phyloP scores from a whole-genome alignment of 1,140 invertebrate species.

The Drosophila bocki region DNA sequence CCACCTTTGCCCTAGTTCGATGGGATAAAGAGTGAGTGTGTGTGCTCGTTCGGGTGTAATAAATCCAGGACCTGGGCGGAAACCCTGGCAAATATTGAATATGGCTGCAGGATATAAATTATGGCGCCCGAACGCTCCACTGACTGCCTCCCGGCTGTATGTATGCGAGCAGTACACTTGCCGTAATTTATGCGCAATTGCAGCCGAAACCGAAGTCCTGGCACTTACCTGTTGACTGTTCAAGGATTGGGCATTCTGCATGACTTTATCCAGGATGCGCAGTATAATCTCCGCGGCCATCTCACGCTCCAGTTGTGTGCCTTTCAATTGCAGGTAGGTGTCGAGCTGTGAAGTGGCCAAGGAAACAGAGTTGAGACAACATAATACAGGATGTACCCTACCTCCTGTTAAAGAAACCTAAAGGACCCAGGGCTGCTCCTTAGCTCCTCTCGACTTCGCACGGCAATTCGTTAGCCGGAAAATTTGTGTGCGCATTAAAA shows the following conservation, averaged over 20 bases:
- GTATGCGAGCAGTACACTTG: slow-evolving; percentile 19
- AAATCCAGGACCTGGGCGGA: slow-evolving; percentile 56
- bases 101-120: slow-evolving; percentile 80
- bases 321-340: slow-evolving; percentile 84
- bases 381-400: slow-evolving; percentile 31
- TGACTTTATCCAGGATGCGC: slow-evolving; percentile 84
- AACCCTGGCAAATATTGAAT: slow-evolving; percentile 79
- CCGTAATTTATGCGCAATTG: slow-evolving; percentile 72
- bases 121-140: slow-evolving; percentile 62
- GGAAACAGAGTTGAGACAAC: slow-evolving; percentile 48
- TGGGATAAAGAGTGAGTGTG: slow-evolving; percentile 16
- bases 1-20: slow-evolving; percentile 19
- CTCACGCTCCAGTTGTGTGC: slow-evolving; percentile 84
- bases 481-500: slow-evolving; percentile 84
- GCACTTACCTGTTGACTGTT: slow-evolving; percentile 85
- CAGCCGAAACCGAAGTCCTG: slow-evolving; percentile 25
- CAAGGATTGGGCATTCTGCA: slow-evolving; percentile 84
- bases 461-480: slow-evolving; percentile 69
- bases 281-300: slow-evolving; percentile 84
- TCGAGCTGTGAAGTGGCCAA: slow-evolving; percentile 78
- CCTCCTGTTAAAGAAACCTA: background rate
- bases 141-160: slow-evolving; percentile 21
- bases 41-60: slow-evolving; percentile 33
- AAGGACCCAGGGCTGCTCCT: slow-evolving; percentile 11
- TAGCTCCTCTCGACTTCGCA: slow-evolving; percentile 1